Evolutionary conservation across 2,797 vertebrate species (phyloP), one percentile per base, ranked within the genome.

Genomic region (Austrolebias charrua): DNA sequence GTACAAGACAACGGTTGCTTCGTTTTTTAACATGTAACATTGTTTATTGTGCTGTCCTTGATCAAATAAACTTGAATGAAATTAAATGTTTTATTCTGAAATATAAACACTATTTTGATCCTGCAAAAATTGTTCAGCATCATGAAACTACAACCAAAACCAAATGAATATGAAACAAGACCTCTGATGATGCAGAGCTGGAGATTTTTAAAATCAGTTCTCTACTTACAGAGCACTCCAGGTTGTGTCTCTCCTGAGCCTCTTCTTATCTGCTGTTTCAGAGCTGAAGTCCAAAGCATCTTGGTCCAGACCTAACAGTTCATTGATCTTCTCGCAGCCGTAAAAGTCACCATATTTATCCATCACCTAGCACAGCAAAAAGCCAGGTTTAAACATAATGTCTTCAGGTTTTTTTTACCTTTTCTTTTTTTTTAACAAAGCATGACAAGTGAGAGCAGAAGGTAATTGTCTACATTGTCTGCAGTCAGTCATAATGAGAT

Each of bases 331-430:
- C 71, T 95, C 93, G 49, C 92, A 83, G 61, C 96, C 96, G 14
- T 96, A 97, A 76, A 98, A 92, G 53, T 95, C 94, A 15, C 94
- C 93, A 3, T 97, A 97, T 67, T 98, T 98, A 86, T 96, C 94
- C 95, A 96, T 96, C 63, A 98, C 96, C 96, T 98, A 75, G 77
- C 58, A 69, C 16, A 16, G 14, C 16, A 24, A 71, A 74, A 82
- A 63, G 48, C 80, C 49, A 61, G 44, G 33, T 76, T 75, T 49
- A 49, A 71, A 44, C 49, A 73, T 11, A 19, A 5, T 38, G 40
- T 66, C 6, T 47, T 53, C 6, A 4, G 11, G 45, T 12, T 60
- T 20, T 46, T 66, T 53, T 12, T 24, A 2, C 24, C 24, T 24
- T 24, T 24, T 8, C 7, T 1, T 9, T 9, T 64, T n/a, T 35